phyloP scores from a whole-genome alignment of 2,888 invertebrate genomes.

The Monochamus alternatus region DNA sequence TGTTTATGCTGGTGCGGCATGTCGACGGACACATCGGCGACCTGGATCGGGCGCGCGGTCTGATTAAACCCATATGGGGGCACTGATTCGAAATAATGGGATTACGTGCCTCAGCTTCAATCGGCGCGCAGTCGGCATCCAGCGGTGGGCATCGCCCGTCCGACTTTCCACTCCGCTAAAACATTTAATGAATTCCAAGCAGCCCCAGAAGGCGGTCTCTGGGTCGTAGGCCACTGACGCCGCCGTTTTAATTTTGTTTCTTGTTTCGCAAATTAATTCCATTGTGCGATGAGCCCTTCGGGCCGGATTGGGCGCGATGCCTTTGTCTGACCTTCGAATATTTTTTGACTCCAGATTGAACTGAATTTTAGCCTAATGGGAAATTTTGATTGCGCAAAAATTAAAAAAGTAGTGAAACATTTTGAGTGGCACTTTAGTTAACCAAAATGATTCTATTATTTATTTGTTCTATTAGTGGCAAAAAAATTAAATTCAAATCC shows the following conservation, averaged over 20 bases:
- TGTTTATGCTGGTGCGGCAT: slow-evolving; percentile 41
- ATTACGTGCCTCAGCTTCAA: slow-evolving; percentile 56
- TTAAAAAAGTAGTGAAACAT: too few species aligned
- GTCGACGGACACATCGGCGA: slow-evolving; percentile 43
- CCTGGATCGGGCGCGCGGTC: slow-evolving; percentile 54
- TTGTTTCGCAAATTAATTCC: background rate
- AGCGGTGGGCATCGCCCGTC: slow-evolving; percentile 17
- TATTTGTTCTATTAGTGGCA: too few species aligned
- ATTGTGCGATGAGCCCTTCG: background rate
- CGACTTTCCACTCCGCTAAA: slow-evolving; percentile 40
- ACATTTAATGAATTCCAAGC: slow-evolving; percentile 48
- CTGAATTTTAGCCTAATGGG: too few species aligned
- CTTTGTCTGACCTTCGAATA: background rate
- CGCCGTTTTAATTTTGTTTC: background rate
- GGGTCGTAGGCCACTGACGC: background rate
- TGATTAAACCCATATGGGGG: slow-evolving; percentile 59
- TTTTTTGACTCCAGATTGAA: too few species aligned
- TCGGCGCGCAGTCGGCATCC: slow-evolving; percentile 29
- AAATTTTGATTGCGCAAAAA: too few species aligned
- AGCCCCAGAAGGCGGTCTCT: slow-evolving; percentile 10
- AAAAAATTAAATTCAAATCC: too few species aligned
- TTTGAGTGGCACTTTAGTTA: too few species aligned
- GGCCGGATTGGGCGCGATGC: background rate
- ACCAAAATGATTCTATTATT: too few species aligned
- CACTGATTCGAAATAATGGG: slow-evolving; percentile 59